Evolutionary conservation across 2,113 vertebrate species (phyloP).

Genomic region (Gadus macrocephalus): DNA sequence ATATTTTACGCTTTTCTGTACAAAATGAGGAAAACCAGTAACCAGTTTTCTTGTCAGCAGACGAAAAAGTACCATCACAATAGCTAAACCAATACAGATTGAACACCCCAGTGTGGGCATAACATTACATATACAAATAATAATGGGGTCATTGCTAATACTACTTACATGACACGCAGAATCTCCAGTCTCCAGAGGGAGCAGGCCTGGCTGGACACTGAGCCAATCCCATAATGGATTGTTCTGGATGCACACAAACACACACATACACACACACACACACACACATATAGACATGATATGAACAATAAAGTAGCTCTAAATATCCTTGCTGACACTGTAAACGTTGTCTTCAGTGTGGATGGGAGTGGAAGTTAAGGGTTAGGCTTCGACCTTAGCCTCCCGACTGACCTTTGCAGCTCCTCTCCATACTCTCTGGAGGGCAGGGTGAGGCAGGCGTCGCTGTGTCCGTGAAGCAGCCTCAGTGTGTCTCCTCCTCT

Average conservation of each 20-base stretch:
- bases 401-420: constrained; percentile 76
- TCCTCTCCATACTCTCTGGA: constrained; percentile 82
- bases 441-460: constrained; percentile 88
- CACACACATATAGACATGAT: not conserved
- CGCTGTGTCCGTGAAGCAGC: constrained; percentile 87
- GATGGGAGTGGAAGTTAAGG: no score
- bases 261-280: not conserved
- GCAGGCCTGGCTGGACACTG: constrained; percentile 83
- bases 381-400: not conserved
- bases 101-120: no score
- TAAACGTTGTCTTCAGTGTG: no score
- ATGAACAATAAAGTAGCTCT: not conserved
- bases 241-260: constrained; percentile 71
- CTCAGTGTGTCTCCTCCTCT: constrained; percentile 89
- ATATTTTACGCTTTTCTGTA: no score
- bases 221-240: constrained; percentile 87
- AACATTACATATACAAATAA: no score
- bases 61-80: no score
- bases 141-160: not conserved
- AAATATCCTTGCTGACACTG: no score
- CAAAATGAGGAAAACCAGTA: no score
- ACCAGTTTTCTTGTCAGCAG: no score
- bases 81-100: no score
- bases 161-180: constrained; percentile 89
- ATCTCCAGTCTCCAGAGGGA: constrained; percentile 95